Conservation (phyloP, 2,113 vertebrate species). For the Erpornis zantholeuca region DNA sequence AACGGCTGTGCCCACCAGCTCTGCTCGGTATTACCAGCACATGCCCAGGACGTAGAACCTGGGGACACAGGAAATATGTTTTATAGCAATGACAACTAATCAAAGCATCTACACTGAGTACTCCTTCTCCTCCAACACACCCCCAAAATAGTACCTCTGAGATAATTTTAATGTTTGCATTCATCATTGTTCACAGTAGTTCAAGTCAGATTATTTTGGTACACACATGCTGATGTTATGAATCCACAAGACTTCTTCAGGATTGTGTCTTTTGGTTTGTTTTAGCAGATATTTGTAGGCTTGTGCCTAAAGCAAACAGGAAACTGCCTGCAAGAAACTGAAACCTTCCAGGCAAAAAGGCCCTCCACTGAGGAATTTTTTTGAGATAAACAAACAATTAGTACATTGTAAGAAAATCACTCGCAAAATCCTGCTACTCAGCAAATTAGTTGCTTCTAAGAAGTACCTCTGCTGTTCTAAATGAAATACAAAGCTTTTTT, state of each 20-base stretch:
- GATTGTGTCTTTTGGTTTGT: background rate
- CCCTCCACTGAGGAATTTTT: background rate
- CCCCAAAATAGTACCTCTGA: background rate
- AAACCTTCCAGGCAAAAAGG: background rate
- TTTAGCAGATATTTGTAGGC: background rate
- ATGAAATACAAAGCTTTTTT: background rate
- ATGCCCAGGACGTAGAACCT: background rate
- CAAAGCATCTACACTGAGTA: background rate
- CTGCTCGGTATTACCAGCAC: background rate
- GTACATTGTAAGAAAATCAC: background rate
- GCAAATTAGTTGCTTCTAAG: background rate
- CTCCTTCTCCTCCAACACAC: background rate
- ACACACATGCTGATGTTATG: background rate
- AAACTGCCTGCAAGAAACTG: background rate
- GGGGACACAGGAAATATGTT: background rate
- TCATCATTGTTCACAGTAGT: background rate
- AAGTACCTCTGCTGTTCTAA: background rate
- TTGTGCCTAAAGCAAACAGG: background rate
- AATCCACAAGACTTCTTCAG: background rate
- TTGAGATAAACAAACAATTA: background rate
- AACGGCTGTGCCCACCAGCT: background rate
- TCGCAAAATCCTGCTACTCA: background rate
- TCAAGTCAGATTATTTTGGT: background rate
- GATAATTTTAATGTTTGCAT: background rate
- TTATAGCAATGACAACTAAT: background rate